Conservation (phyloP, 2,888 invertebrate species). For the Ophion ventricosus region DNA sequence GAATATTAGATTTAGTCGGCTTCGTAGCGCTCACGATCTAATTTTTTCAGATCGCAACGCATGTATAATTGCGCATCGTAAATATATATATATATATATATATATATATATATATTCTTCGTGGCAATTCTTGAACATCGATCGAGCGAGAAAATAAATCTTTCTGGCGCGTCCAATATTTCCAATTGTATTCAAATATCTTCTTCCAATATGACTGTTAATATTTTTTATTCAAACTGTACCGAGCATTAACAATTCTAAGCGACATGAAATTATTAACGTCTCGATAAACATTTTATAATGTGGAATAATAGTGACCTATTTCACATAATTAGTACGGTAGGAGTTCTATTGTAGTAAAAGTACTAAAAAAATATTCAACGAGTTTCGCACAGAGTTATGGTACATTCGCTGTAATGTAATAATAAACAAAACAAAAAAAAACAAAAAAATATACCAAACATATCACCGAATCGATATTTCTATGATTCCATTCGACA, state of each 20-base stretch:
- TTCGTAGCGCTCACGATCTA: background rate
- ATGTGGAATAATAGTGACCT: background rate
- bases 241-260: background rate
- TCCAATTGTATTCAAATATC: background rate
- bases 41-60: background rate
- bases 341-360: slow-evolving; percentile 45
- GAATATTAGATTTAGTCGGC: background rate
- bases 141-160: background rate
- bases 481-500: background rate
- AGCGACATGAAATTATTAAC: background rate
- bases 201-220: background rate
- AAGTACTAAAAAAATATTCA: slow-evolving; percentile 60
- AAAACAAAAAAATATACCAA: slow-evolving; percentile 2
- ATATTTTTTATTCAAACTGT: background rate
- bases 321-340: slow-evolving; percentile 10
- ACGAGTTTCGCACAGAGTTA: slow-evolving; percentile 46
- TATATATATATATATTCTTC: background rate
- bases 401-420: slow-evolving; percentile 18
- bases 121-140: background rate
- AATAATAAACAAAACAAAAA: too few relatives aligned
- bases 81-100: too few relatives aligned
- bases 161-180: background rate
- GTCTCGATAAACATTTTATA: background rate
- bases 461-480: background rate
- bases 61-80: background rate